Base-by-base conservation (phyloP, 2,797 vertebrate genomes). In the Mus minutoides region DNA sequence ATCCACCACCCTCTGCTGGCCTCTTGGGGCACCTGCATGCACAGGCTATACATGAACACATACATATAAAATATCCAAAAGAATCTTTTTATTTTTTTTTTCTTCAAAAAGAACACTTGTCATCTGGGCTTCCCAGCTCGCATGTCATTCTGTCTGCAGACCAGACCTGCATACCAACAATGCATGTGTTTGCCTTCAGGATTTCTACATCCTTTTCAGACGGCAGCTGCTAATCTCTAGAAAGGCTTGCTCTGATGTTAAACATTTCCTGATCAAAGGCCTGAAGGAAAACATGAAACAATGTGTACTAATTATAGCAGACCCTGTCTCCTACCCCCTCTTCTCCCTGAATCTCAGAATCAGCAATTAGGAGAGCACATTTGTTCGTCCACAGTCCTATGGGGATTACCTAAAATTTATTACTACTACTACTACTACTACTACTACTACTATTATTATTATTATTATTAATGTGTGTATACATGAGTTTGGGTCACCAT, bases 211-310 rank as follows among this genome's bases (percentile, higher is more conserved):
- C 49, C 54, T 96, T 98, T 97, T 78, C 95, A 80, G 97, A 96
- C 58, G 95, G 79, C 79, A 98, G 88, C 60, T 80, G 94, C 96
- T 96, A 93, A 97, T 97, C 86, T 97, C 88, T 92, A 97, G 84
- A 85, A 97, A 96, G 95, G 97, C 37, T 80, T 94, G 76, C 64
- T 77, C 40, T 69, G 78, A 95, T 92, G 95, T 98, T 96, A 95
- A 97, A 91, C 84, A 89, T 96, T 98, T 98, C 97, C 96, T 97
- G 95, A 94, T 77, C 71, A 92, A 95, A 14, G n/a, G 26, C 84
- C 88, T 91, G 92, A 97, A 97, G 95, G 96, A 96, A 98, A 98
- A 98, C 91, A 96, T 97, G 96, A 88, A 98, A 37, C 91, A 97
- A 93, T 89, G 92, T 95, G 97, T 49, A 91, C 95, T 84, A 54